Base-by-base conservation (phyloP, 2,888 invertebrate species). In the Escarpia spicata region DNA sequence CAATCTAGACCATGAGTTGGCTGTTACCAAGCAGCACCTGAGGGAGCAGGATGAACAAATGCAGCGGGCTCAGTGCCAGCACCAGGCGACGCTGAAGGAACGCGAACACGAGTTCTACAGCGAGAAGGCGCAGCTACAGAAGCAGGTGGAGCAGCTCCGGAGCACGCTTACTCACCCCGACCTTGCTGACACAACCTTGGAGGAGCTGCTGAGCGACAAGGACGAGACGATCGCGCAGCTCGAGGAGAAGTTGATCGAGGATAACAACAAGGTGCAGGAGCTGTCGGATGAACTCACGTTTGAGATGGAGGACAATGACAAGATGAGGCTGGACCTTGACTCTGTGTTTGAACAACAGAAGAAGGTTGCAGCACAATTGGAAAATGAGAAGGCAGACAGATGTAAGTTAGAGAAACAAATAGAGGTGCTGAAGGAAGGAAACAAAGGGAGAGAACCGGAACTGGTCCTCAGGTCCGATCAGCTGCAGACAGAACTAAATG, bases 181-280 rank as follows among this genome's bases (percentile, higher is more conserved):
- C 37, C 94, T 95, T 94, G 94, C 95, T 44, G 95, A 96, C 19
- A 94, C 94, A 90, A 95, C 95, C 94, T 95, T 96, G 94, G 95
- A 95, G 26, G 95, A 95, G 58, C 98, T 98, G 94, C 97, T 99
- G 93, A 98, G 98, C 96, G 98, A 99, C 97, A 98, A 98, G 96
- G 99, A 99, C 91, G 97, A 99, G 94, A 97, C 98, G 94, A 98
- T 99, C 95, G 97, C 98, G 92, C 98, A 99, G 96, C 97, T 99
- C 97, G 98, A 99, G 95, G 98, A 98, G 95, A 98, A 98, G 95
- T 93, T 96, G 60, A 95, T 95, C 91, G 96, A 96, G 93, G 95
- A 94, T 94, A 95, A 96, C 93, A 95, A 94, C 92, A 95, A 95
- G 93, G 94, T 96, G 92, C 95, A 94, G 90, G 95, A 96, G 91